These are phyloP conservation scores for Ephestia elutella DNA, from an alignment of 1,140 invertebrate genomes.

Conservation along the genomic window DNA sequence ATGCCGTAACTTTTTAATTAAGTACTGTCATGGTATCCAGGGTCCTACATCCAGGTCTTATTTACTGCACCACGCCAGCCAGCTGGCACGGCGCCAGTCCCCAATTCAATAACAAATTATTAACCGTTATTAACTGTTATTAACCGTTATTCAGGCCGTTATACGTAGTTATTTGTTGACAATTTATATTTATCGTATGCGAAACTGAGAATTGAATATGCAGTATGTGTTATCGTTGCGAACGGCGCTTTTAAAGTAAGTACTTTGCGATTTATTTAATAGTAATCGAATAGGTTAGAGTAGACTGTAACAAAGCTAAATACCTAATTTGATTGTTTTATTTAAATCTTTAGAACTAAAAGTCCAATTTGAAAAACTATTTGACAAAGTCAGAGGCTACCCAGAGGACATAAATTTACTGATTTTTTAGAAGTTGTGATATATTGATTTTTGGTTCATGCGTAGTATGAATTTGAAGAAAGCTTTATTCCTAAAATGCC, in stretches of 20 bases:
- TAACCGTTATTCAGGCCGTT: background rate
- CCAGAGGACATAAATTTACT: no score
- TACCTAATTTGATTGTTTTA: no score
- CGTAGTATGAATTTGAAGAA: no score
- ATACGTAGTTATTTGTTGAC: background rate
- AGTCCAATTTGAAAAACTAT: no score
- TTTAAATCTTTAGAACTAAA: no score
- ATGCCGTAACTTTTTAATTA: constrained; percentile 1
- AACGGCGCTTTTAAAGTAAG: no score
- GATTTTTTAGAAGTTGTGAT: no score
- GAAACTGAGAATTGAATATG: background rate
- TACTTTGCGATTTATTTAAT: background rate
- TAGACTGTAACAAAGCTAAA: no score
- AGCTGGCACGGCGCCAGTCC: background rate
- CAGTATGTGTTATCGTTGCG: background rate
- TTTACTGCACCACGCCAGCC: background rate
- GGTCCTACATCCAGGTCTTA: background rate
- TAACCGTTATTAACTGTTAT: constrained; percentile 1
- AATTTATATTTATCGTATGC: background rate
- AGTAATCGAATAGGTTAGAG: no score
- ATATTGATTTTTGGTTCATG: no score
- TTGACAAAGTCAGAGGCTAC: no score
- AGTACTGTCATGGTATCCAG: background rate
- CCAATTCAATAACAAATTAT: constrained; percentile 14
- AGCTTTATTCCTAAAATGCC: no score